A percentile compares a stretch with the other conserved stretches of the same genome.
Conservation (phyloP, 2,888 invertebrate species). For the Odontothrips loti region DNA sequence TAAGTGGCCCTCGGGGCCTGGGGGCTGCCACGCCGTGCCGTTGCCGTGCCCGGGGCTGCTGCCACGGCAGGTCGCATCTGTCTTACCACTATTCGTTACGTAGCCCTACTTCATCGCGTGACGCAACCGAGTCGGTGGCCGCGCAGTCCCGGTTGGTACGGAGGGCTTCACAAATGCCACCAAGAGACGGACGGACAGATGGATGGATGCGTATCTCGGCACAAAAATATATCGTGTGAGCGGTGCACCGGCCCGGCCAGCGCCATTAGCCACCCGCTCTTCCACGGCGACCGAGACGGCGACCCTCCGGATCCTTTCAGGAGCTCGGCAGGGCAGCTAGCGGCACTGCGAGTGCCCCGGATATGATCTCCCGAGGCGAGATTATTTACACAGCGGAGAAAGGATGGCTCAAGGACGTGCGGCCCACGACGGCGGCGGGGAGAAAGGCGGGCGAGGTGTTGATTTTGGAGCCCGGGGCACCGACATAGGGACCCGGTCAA, state of each 20-base stretch:
- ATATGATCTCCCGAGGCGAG: background rate
- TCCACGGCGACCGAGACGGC: too few species aligned
- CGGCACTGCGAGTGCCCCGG: background rate
- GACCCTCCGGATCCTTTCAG: too few species aligned
- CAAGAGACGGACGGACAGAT: too few species aligned
- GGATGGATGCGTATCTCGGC: background rate
- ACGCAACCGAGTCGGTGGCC: background rate
- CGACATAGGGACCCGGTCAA: background rate
- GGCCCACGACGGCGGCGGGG: background rate
- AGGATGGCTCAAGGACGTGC: background rate
- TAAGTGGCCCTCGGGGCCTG: too few species aligned
- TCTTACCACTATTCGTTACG: conserved; percentile 17
- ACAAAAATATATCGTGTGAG: background rate
- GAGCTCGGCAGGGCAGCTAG: background rate
- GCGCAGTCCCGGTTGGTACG: too few species aligned
- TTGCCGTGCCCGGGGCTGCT: background rate
- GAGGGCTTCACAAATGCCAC: background rate
- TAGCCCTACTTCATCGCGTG: background rate
- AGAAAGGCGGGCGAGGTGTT: too few species aligned
- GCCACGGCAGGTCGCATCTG: background rate
- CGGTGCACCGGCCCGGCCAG: background rate
- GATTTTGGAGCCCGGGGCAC: too few species aligned
- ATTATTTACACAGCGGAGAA: conserved; percentile 3
- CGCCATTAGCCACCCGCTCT: background rate
- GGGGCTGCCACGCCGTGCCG: background rate